Evolutionary conservation across 2,888 invertebrate species (phyloP).

Genomic region (Parapristionchus giblindavisi): DNA sequence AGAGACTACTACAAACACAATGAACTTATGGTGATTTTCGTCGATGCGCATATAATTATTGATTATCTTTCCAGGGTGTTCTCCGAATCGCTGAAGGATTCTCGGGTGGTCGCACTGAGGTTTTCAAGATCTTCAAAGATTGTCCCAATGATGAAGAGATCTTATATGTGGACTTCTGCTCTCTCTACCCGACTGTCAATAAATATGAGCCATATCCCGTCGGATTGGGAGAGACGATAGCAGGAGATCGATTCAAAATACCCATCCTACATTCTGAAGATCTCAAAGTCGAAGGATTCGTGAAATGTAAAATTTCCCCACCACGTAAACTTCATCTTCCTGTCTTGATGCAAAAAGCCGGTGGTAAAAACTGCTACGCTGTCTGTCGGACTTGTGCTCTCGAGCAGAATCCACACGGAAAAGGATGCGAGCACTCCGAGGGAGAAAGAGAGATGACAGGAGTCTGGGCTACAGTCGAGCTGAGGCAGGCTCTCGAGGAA

Average conservation of each 20-base stretch:
- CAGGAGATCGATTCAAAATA: not conserved
- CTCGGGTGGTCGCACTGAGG: slow-evolving; percentile 1
- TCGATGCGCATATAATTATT: not conserved
- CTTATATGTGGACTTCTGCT: not conserved
- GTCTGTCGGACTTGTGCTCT: slow-evolving; percentile 13
- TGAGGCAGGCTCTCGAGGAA: slow-evolving; percentile 3
- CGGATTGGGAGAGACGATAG: not conserved
- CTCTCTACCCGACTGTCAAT: not conserved
- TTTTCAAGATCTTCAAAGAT: not conserved
- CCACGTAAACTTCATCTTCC: not conserved
- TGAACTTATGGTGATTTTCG: not conserved
- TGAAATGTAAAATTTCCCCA: slow-evolving; percentile 12
- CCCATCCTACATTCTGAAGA: not conserved
- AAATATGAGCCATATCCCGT: slow-evolving; percentile 12
- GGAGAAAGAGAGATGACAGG: slow-evolving; percentile 9
- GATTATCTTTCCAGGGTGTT: not conserved
- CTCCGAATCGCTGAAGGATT: not conserved
- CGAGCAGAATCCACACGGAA: not conserved
- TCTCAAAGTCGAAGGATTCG: slow-evolving; percentile 10
- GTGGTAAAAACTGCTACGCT: slow-evolving; percentile 7
- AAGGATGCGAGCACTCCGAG: not conserved
- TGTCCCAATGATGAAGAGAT: not conserved
- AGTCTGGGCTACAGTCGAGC: not conserved
- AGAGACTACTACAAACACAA: not conserved
- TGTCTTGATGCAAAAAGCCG: not conserved